These are phyloP conservation scores for Abscondita cerata DNA, from an alignment of 2,888 invertebrate species.

Conservation along the genomic window DNA sequence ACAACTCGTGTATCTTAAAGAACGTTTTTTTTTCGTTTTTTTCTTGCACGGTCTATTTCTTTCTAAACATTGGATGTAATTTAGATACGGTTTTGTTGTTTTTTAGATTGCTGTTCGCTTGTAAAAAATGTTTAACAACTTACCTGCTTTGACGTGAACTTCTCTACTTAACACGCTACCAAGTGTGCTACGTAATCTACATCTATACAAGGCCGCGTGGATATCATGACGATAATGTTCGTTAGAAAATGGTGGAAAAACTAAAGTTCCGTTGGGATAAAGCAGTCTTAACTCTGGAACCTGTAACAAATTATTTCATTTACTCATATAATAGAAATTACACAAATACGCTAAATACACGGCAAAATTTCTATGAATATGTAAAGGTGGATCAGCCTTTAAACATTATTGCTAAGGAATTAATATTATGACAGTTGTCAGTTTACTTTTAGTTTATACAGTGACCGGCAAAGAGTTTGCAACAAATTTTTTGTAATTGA, in stretches of 20 bases:
- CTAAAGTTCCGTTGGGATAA: conserved; percentile 83
- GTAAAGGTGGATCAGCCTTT: no score
- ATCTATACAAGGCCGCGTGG: conserved; percentile 83
- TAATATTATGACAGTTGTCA: no score
- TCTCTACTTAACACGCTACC: conserved; percentile 84
- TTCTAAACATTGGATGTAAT: no score
- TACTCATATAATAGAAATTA: no score
- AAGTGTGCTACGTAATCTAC: conserved; percentile 71
- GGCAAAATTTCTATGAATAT: no score
- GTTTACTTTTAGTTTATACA: no score
- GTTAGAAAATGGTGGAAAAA: conserved; percentile 83
- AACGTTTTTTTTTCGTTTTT: conserved; percentile 12
- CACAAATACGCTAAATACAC: no score
- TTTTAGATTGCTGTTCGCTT: background rate
- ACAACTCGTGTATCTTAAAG: conserved; percentile 8
- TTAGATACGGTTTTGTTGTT: no score
- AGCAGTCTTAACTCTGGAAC: conserved; percentile 76
- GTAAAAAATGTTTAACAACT: conserved; percentile 49
- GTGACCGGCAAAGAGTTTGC: no score
- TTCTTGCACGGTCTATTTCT: background rate
- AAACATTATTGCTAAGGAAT: no score
- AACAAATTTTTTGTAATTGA: no score
- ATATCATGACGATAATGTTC: conserved; percentile 83
- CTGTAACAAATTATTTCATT: conserved; percentile 53
- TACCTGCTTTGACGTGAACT: conserved; percentile 89